Evolutionary conservation across 2,888 invertebrate genomes (phyloP).

Genomic region (Pristionchus entomophagus): DNA sequence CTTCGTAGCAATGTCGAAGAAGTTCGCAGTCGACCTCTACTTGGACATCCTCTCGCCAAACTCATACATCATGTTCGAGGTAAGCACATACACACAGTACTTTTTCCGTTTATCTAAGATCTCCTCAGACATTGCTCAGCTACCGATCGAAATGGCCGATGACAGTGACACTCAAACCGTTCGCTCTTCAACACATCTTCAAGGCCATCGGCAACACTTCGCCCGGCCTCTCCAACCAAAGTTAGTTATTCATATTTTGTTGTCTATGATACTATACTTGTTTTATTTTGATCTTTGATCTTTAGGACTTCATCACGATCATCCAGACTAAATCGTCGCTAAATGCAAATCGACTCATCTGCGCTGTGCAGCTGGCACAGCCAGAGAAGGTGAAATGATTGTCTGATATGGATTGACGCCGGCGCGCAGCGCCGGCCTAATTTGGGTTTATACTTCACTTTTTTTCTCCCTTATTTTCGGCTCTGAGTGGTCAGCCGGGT

Average conservation of each 20-base stretch:
- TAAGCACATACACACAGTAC: not conserved
- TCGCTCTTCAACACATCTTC: not conserved
- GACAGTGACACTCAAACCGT: not conserved
- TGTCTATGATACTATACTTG: no score
- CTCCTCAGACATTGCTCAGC: not conserved
- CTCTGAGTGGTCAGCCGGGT: no score
- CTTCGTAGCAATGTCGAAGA: no score
- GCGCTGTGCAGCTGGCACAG: slow-evolving; percentile 23
- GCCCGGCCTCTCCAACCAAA: not conserved
- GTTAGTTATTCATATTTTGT: not conserved
- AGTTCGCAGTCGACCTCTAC: no score
- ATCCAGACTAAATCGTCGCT: slow-evolving; percentile 2
- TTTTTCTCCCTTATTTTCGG: no score
- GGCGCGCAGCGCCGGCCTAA: no score
- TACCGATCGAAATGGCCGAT: slow-evolving; percentile 10
- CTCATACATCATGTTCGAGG: not conserved
- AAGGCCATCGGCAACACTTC: not conserved
- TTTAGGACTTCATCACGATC: slow-evolving; percentile 37
- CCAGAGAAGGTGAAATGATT: slow-evolving; percentile 45
- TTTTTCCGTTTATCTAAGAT: not conserved
- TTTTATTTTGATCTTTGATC: no score
- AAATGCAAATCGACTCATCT: not conserved
- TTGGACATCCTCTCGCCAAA: not conserved
- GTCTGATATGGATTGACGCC: no score
- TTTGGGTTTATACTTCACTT: no score